Conservation (phyloP, 2,797 vertebrate species). For the Neosilurus hyrtlii region DNA sequence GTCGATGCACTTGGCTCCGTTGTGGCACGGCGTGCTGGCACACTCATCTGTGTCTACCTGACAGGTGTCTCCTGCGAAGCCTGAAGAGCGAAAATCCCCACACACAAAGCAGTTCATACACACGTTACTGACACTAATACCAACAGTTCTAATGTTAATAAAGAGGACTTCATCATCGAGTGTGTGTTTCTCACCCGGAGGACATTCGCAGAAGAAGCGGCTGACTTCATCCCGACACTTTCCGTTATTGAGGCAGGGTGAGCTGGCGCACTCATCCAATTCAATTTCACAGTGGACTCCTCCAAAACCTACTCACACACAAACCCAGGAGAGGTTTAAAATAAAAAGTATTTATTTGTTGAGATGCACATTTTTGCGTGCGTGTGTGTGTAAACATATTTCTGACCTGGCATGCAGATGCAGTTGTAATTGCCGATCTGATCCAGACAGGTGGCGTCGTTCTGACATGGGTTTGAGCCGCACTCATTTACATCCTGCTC, state of each 20-base stretch:
- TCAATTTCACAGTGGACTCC: constrained; percentile 87
- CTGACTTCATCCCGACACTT: constrained; percentile 87
- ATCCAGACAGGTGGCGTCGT: constrained; percentile 93
- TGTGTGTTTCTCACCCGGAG: constrained; percentile 76
- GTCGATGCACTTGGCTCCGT: constrained; percentile 80
- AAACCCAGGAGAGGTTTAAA: background rate
- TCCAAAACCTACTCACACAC: constrained; percentile 77
- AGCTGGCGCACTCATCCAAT: constrained; percentile 87
- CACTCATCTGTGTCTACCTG: constrained; percentile 81
- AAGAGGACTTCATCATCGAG: background rate
- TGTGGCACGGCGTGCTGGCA: constrained; percentile 80
- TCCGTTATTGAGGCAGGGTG: constrained; percentile 90
- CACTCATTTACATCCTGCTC: constrained; percentile 94
- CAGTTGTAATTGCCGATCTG: constrained; percentile 91
- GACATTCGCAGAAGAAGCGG: constrained; percentile 86
- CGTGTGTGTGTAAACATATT: constrained; percentile 42
- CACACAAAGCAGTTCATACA: background rate
- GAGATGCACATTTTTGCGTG: too few relatives aligned
- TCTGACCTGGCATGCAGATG: constrained; percentile 88
- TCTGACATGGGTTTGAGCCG: constrained; percentile 87
- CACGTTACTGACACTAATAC: background rate
- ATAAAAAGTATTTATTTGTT: too few relatives aligned
- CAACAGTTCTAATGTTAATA: too few relatives aligned
- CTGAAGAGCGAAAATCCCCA: constrained; percentile 57
- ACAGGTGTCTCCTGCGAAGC: constrained; percentile 79